phyloP scores from a whole-genome alignment of 2,113 vertebrate genomes.

The Nestor notabilis region DNA sequence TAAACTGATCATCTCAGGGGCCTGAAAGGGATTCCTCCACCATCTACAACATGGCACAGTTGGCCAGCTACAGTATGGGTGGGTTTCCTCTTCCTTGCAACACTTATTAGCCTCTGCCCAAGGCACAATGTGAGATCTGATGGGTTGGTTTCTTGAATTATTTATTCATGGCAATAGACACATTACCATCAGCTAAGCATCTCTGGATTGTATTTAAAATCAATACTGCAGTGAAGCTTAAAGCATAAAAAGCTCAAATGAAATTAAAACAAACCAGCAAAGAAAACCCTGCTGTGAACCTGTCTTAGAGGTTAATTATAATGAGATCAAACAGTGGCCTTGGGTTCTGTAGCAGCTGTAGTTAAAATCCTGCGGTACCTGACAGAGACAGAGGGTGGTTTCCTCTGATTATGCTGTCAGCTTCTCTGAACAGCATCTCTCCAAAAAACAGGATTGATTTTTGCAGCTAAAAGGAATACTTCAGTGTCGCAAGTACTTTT shows the following conservation, averaged over 20 bases:
- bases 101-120: neutral
- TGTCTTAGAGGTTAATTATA: neutral
- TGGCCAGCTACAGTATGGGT: neutral
- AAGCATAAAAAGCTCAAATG: neutral
- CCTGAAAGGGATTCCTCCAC: constrained; percentile 7
- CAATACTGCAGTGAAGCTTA: neutral
- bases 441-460: neutral
- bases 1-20: constrained; percentile 37
- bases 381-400: neutral
- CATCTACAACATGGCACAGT: neutral
- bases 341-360: neutral
- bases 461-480: neutral
- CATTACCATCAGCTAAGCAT: neutral
- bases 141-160: constrained; percentile 9
- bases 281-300: neutral
- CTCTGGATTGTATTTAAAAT: constrained; percentile 26
- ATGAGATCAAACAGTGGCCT: neutral
- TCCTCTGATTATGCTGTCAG: neutral
- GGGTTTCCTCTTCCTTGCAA: constrained; percentile 1
- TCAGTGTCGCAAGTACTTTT: neutral
- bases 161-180: neutral
- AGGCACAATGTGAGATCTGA: neutral
- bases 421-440: neutral
- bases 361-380: neutral
- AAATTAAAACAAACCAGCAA: neutral